Conservation (phyloP, 2,888 invertebrate species). For the Mechanitis messenoides region DNA sequence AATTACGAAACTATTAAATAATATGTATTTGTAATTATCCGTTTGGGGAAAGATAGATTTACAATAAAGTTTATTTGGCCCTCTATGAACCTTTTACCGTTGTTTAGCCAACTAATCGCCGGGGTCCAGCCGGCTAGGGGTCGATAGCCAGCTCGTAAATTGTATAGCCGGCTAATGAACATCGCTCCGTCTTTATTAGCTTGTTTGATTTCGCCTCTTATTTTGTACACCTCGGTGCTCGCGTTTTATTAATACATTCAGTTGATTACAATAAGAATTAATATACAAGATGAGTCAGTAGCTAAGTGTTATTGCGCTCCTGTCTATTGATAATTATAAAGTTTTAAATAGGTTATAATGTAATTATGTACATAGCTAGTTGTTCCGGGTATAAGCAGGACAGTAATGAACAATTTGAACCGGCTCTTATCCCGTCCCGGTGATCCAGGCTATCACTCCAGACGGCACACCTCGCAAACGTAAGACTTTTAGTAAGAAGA, state of each 20-base stretch:
- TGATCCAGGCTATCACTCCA: constrained; percentile 59
- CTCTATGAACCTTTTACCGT: neutral
- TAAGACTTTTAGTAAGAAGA: too few species aligned
- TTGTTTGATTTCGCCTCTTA: constrained; percentile 12
- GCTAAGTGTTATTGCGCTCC: too few species aligned
- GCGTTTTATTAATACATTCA: neutral
- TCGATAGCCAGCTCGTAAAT: constrained; percentile 14
- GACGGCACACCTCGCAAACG: constrained; percentile 19
- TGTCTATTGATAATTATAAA: neutral
- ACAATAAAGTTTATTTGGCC: neutral
- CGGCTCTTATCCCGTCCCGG: constrained; percentile 64
- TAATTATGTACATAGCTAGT: neutral
- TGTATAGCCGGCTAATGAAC: constrained; percentile 25
- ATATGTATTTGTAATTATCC: too few species aligned
- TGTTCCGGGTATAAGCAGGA: constrained; percentile 9
- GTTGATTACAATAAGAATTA: neutral
- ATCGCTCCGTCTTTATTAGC: constrained; percentile 18
- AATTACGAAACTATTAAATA: too few species aligned
- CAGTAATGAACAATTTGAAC: constrained; percentile 75
- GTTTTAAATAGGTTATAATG: neutral
- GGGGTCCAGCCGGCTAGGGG: constrained; percentile 4
- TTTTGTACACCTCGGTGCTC: constrained; percentile 1
- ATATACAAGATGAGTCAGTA: neutral
- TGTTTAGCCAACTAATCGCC: neutral
- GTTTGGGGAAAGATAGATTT: neutral